These are phyloP conservation scores for Sarcophaga rosellei DNA, from an alignment of 2,888 invertebrate species.

Conservation along the genomic window DNA sequence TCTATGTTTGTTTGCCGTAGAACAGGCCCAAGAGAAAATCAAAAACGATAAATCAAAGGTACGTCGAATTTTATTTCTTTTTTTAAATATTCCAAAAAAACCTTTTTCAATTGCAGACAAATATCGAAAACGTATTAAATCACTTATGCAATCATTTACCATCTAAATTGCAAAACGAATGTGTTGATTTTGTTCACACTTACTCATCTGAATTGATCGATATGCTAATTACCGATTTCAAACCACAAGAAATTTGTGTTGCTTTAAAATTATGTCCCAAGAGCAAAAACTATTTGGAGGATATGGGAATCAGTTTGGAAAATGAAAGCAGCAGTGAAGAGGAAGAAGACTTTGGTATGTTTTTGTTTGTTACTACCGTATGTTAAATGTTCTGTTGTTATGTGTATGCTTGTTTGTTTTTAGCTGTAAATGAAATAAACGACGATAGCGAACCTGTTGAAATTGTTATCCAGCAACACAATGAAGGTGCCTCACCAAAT, in stretches of 20 bases:
- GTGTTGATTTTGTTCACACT: constrained; percentile 88
- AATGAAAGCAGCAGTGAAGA: constrained; percentile 65
- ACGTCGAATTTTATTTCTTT: constrained; percentile 66
- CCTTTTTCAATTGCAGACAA: constrained; percentile 82
- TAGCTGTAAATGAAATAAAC: constrained; percentile 72
- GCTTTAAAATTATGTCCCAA: constrained; percentile 88
- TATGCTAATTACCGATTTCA: constrained; percentile 89
- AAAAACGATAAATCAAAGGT: constrained; percentile 90
- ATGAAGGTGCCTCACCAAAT: constrained; percentile 72
- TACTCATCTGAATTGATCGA: constrained; percentile 90
- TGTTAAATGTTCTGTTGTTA: background rate
- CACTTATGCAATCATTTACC: constrained; percentile 88
- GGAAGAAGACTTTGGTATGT: constrained; percentile 63
- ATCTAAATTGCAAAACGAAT: constrained; percentile 85
- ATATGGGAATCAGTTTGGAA: constrained; percentile 73
- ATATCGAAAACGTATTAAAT: constrained; percentile 86
- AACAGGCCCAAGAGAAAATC: constrained; percentile 88
- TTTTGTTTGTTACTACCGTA: background rate
- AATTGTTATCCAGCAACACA: constrained; percentile 71
- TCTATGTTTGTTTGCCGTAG: constrained; percentile 91
- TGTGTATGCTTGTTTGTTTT: background rate
- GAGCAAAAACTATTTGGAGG: constrained; percentile 79
- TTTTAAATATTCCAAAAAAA: background rate
- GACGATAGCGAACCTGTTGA: constrained; percentile 74
- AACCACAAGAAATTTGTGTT: constrained; percentile 89